A percentile compares a stretch with the other conserved stretches of the same genome.
phyloP scores from a whole-genome alignment of 2,888 invertebrate genomes.

The Apodemia hepburni region DNA sequence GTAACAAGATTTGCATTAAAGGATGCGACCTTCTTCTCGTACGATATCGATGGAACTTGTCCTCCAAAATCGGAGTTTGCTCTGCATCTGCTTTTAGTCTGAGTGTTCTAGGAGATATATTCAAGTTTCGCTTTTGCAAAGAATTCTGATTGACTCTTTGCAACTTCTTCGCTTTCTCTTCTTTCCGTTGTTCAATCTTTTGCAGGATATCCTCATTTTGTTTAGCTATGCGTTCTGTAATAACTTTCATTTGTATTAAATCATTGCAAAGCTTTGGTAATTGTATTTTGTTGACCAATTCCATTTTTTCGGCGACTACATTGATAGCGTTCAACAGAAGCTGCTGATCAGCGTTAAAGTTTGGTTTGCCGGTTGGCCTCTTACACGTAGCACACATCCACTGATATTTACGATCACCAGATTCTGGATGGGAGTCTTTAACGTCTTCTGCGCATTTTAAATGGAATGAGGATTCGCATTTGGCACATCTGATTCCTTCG shows the following conservation, averaged over 20 bases:
- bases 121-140: conserved; percentile 25
- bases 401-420: conserved; percentile 47
- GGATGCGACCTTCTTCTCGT: conserved; percentile 28
- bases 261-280: conserved; percentile 56
- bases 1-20: conserved; percentile 26
- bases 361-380: conserved; percentile 35
- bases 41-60: conserved; percentile 36
- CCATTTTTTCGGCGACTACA: conserved; percentile 53
- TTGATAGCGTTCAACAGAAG: conserved; percentile 40
- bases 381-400: conserved; percentile 58
- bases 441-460: conserved; percentile 38
- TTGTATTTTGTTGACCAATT: conserved; percentile 60
- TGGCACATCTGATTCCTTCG: conserved; percentile 44
- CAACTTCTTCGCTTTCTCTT: conserved; percentile 26
- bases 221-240: conserved; percentile 46
- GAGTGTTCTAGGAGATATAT: conserved; percentile 25
- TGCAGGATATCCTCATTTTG: conserved; percentile 54
- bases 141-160: conserved; percentile 7
- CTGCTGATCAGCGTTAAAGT: conserved; percentile 31
- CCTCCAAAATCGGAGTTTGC: conserved; percentile 29
- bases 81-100: conserved; percentile 28
- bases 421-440: conserved; percentile 37
- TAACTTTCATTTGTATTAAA: conserved; percentile 46
- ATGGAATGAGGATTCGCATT: conserved; percentile 46
- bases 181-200: conserved; percentile 44